phyloP scores from a whole-genome alignment of 2,113 vertebrate species.

The Piaya cayana region DNA sequence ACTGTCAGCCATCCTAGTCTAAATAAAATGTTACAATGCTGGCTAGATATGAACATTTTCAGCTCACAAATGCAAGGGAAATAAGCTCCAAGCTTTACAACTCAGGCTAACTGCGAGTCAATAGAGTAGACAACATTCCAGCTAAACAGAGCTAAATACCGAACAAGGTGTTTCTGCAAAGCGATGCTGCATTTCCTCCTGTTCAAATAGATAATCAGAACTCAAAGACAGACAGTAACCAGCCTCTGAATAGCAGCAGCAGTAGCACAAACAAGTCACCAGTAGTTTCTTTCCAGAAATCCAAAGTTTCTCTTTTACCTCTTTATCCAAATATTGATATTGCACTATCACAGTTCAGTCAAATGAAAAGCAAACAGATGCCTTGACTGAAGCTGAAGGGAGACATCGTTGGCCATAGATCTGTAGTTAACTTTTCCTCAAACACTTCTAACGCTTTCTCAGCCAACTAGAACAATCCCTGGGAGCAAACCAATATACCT shows the following conservation, averaged over 20 bases:
- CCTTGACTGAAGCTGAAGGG: not conserved
- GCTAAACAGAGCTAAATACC: not conserved
- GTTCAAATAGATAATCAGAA: not conserved
- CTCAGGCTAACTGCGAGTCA: not conserved
- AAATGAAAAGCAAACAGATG: not conserved
- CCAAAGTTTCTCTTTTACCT: not conserved
- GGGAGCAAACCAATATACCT: not conserved
- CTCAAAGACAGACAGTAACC: not conserved
- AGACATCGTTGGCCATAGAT: not conserved
- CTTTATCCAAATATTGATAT: not conserved
- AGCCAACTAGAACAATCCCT: not conserved
- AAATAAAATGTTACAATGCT: accelerated
- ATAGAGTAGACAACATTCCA: accelerated
- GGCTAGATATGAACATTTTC: not conserved
- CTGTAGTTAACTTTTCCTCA: not conserved
- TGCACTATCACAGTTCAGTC: not conserved
- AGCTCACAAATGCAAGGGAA: not conserved
- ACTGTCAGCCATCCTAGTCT: not conserved
- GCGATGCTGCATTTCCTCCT: not conserved
- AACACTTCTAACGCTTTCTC: not conserved
- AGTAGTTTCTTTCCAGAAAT: not conserved
- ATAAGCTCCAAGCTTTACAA: not conserved
- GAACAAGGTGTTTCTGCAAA: not conserved
- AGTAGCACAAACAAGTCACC: not conserved
- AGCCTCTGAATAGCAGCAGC: not conserved